phyloP scores from a whole-genome alignment of 2,888 invertebrate genomes.

The Rhamnusium bicolor region DNA sequence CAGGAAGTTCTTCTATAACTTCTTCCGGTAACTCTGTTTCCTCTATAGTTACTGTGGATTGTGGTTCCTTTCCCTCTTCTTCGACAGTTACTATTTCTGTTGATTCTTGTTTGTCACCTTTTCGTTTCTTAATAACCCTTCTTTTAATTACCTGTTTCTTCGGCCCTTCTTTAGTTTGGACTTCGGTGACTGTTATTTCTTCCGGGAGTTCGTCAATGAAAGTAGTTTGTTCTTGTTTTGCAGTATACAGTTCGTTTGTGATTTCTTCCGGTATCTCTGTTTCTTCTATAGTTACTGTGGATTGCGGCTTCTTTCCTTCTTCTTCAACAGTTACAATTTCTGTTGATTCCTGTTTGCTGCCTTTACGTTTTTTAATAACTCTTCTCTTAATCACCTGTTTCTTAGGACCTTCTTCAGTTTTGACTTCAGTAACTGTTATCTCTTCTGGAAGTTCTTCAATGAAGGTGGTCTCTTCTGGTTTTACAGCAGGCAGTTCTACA shows the following conservation, averaged over 20 bases:
- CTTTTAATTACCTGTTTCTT: slow-evolving; percentile 57
- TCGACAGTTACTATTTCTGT: slow-evolving; percentile 61
- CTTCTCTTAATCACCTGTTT: slow-evolving; percentile 47
- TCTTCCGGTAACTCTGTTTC: slow-evolving; percentile 60
- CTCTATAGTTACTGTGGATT: slow-evolving; percentile 67
- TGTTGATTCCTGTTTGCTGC: neutral
- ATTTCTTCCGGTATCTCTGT: neutral
- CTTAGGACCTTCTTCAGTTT: slow-evolving; percentile 5
- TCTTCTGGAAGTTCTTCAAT: slow-evolving; percentile 1
- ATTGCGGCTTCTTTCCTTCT: slow-evolving; percentile 2
- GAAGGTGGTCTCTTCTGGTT: neutral
- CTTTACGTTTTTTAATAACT: slow-evolving; percentile 62
- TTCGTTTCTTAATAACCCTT: slow-evolving; percentile 68
- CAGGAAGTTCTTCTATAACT: slow-evolving; percentile 49
- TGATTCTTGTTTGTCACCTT: slow-evolving; percentile 64
- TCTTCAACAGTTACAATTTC: neutral
- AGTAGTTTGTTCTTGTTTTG: slow-evolving; percentile 52
- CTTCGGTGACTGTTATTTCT: slow-evolving; percentile 61
- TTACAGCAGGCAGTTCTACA: neutral
- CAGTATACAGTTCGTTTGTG: slow-evolving; percentile 64
- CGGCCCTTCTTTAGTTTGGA: slow-evolving; percentile 50
- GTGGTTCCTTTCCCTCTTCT: slow-evolving; percentile 53
- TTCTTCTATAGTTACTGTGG: neutral
- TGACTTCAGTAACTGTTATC: neutral
- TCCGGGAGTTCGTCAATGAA: slow-evolving; percentile 59